Evolutionary conservation across 2,888 invertebrate species (phyloP), one percentile per base, ranked within the genome.

Genomic region (Erynnis tages): DNA sequence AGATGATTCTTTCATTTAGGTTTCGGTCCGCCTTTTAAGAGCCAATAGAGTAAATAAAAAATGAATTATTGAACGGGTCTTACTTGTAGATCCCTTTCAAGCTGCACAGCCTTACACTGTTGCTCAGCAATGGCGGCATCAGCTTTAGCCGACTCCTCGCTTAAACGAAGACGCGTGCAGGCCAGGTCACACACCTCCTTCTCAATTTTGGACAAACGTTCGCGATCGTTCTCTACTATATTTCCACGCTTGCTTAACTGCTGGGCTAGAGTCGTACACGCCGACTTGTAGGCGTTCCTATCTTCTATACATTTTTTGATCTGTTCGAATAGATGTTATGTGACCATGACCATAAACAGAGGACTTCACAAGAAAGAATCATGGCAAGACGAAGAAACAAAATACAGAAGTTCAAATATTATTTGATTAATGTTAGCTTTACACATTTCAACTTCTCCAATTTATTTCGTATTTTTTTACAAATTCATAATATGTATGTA

Each of bases 41-140:
- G n/a, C n/a, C n/a, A n/a, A n/a, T n/a, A n/a, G n/a, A n/a, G n/a
- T n/a, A n/a, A n/a, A n/a, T n/a, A n/a, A n/a, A n/a, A n/a, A n/a
- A n/a, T n/a, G n/a, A n/a, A n/a, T 6, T 11, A 21, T 21, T 5
- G 21, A 4, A 21, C 3, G 3, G 5, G 4, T 19, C 19, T 55
- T 54, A 84, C 87, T 67, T 76, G 72, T 16, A 79, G 65, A 34
- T 87, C 83, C 55, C 84, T 72, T 6, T 83, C 84, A 2, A 76
- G 57, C 57, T 84, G 86, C 6, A 74, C 53, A 1, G 57, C 60
- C 32, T 64, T 73, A 62, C 79, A 79, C 32, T 80, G 73, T 8
- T 72, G 63, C 5, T 81, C 79, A 1, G 76, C 70, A 1, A 83
- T 62, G 0, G 55, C 30, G 0, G 76, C 62, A 14, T 82, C 82